phyloP scores from a whole-genome alignment of 53 echinoderm and acorn worm species.

The Echinometra lucunter region DNA sequence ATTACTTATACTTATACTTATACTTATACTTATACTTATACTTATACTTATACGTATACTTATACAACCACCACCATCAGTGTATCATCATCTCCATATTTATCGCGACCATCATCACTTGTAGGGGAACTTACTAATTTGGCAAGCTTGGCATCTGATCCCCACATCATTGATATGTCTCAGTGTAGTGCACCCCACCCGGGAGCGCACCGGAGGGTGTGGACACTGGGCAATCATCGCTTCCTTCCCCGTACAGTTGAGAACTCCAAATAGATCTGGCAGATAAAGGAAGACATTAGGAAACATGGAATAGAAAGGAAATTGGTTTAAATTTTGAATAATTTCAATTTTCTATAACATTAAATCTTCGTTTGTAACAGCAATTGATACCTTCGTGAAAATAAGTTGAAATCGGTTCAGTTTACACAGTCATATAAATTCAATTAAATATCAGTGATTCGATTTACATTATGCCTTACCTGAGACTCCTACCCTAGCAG shows the following conservation, averaged over 20 bases:
- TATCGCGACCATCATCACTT: neutral
- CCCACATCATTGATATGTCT: constrained; percentile 54
- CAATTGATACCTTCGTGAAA: too few relatives aligned
- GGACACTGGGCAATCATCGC: constrained; percentile 36
- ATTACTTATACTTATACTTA: too few relatives aligned
- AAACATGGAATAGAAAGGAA: too few relatives aligned
- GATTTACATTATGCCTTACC: constrained; percentile 27
- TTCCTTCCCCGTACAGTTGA: constrained; percentile 51
- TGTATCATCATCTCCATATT: neutral
- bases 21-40: neutral
- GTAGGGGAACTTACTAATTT: neutral
- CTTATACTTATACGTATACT: neutral
- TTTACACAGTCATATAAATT: too few relatives aligned
- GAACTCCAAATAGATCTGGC: constrained; percentile 22
- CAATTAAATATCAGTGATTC: too few relatives aligned
- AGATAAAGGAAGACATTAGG: neutral
- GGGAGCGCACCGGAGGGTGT: neutral
- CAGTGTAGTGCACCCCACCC: constrained; percentile 23
- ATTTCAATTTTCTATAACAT: too few relatives aligned
- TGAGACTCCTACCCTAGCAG: neutral
- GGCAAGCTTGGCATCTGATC: constrained; percentile 34
- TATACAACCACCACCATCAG: neutral
- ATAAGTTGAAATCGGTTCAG: too few relatives aligned
- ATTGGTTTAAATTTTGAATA: too few relatives aligned
- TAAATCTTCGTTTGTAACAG: too few relatives aligned